Conservation (phyloP, 2,113 vertebrate genomes). For the Phainopepla nitens region DNA sequence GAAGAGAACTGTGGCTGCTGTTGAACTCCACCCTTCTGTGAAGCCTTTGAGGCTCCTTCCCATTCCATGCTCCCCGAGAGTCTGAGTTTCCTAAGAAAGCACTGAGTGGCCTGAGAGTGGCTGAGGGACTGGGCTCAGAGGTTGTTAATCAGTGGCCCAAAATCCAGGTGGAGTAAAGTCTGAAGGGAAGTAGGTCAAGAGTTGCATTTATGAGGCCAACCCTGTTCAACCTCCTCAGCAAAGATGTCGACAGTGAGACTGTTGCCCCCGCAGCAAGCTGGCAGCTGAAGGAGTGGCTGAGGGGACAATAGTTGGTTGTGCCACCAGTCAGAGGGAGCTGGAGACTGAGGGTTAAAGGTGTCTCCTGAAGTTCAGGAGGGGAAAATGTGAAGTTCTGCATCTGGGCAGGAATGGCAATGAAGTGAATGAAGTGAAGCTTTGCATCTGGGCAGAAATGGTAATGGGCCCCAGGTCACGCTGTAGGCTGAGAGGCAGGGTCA, state of each 20-base stretch:
- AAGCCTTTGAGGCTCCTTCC: too few relatives aligned
- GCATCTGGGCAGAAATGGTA: too few relatives aligned
- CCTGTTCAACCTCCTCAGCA: not conserved
- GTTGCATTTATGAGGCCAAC: not conserved
- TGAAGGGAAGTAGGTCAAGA: not conserved
- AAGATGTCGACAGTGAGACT: not conserved
- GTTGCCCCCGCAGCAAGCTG: not conserved
- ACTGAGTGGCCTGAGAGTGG: not conserved
- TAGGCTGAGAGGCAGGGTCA: not conserved
- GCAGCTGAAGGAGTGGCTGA: not conserved
- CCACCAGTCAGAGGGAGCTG: not conserved
- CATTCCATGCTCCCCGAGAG: not conserved
- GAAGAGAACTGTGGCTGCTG: too few relatives aligned
- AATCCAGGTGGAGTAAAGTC: not conserved
- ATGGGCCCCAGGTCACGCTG: not conserved
- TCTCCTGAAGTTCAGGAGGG: not conserved
- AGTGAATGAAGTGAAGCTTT: too few relatives aligned
- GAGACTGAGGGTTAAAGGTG: not conserved
- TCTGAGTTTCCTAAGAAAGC: not conserved
- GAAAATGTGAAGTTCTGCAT: not conserved
- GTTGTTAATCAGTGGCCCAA: not conserved
- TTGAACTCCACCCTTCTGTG: too few relatives aligned
- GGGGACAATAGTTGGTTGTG: not conserved
- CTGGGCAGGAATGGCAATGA: not conserved
- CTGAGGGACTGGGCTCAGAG: not conserved